Evolutionary conservation across 2,888 invertebrate species (phyloP).

Genomic region (Biston stratarius): DNA sequence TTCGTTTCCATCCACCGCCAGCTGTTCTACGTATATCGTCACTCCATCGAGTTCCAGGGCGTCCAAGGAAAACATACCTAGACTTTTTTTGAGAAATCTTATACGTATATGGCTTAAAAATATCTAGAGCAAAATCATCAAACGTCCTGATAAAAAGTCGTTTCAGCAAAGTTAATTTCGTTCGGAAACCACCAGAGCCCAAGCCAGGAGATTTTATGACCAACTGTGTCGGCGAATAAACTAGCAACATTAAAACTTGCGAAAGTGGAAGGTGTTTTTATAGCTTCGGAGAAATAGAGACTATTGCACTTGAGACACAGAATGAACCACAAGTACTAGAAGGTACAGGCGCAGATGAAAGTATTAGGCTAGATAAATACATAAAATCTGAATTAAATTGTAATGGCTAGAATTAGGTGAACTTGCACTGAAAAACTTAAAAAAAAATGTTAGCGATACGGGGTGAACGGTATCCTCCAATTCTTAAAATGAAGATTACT

Average conservation of each 20-base stretch:
- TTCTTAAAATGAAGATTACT: no score
- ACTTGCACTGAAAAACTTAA: no score
- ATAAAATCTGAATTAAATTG: no score
- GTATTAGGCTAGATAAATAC: not conserved
- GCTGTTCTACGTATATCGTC: no score
- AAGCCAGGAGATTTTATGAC: constrained; percentile 58
- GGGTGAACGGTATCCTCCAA: no score
- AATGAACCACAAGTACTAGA: not conserved
- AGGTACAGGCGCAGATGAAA: constrained; percentile 15
- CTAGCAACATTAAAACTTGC: constrained; percentile 56
- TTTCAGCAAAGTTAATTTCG: constrained; percentile 31
- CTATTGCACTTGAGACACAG: constrained; percentile 27
- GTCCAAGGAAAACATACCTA: no score
- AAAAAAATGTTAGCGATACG: no score
- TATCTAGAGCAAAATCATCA: no score
- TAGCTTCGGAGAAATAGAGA: constrained; percentile 63
- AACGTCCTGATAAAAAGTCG: not conserved
- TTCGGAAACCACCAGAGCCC: constrained; percentile 33
- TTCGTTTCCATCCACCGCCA: no score
- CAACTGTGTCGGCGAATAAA: constrained; percentile 66
- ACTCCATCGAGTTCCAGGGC: no score
- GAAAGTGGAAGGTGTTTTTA: constrained; percentile 66
- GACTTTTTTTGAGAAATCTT: no score
- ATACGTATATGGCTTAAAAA: not conserved
- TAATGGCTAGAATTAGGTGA: no score